Base-by-base conservation (phyloP, 2,888 invertebrate genomes). In the Caenorhabditis wallacei region DNA sequence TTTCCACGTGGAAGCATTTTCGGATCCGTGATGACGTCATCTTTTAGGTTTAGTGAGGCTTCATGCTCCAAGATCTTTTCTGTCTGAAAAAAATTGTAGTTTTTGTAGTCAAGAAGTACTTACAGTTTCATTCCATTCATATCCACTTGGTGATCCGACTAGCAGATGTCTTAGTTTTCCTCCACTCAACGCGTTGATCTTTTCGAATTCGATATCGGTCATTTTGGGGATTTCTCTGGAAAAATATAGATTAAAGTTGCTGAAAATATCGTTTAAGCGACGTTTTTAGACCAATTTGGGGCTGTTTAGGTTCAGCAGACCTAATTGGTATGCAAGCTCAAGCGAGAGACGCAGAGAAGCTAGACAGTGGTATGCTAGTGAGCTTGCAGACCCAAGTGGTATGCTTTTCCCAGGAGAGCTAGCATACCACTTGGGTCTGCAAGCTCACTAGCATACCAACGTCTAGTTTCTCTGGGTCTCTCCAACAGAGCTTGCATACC, bases 121-220 rank as follows among this genome's bases (percentile, higher is more conserved):
- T 63, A 89, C 90, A 82, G 90, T 89, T 53, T 90, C 88, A 48
- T 85, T 88, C 92, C 92, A 92, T 24, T 86, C 86, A 61, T 90
- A 90, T 46, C 92, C 92, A 80, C 90, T 90, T 18, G 92, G 92
- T 20, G 92, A 92, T 26, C 92, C 92, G 20, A 92, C 88, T 18
- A 92, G 83, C 22, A 91, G 79, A 84, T 92, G 92, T 11, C 91
- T 80, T 46, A 92, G 79, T 72, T 90, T 90, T 1, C 92, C 92
- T 20, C 87, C 87, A 18, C 88, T 87, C 54, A 92, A 79, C 20
- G 82, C 53, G 63, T 92, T 90, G 37, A 92, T 54, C 64, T 85
- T 74, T 26, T 92, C 92, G 61, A 92, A 90, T 35, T 90, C 90
- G 43, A 69, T 84, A 13, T 89, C 89, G 16, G 69, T 70, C 88